A percentile compares a stretch with the other conserved stretches of the same genome.
Conservation (phyloP, 2,113 vertebrate species). For the Promerops cafer region DNA sequence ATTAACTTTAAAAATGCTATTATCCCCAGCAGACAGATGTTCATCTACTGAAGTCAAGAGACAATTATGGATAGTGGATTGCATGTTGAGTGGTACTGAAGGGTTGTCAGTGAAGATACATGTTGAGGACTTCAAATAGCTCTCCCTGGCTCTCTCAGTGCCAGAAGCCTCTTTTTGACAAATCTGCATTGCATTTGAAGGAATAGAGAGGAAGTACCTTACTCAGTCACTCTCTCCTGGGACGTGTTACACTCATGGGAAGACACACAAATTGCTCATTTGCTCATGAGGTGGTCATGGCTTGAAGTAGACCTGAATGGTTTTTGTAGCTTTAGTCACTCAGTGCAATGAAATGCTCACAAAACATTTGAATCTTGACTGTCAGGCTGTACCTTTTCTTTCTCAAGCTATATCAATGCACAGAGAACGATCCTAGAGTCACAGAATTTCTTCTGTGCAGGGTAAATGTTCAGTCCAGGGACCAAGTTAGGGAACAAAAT, state of each 20-base stretch:
- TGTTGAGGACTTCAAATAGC: background rate
- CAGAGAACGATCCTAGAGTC: background rate
- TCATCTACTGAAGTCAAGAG: background rate
- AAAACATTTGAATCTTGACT: background rate
- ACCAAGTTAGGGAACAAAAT: background rate
- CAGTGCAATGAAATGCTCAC: background rate
- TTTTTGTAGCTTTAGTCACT: background rate
- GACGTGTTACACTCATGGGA: fast-evolving
- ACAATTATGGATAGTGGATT: background rate
- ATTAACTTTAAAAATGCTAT: background rate
- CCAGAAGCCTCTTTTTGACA: background rate
- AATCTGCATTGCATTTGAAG: background rate
- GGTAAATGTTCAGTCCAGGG: background rate
- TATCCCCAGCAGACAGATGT: background rate
- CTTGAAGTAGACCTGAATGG: background rate
- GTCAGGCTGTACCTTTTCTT: background rate
- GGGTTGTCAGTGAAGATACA: background rate
- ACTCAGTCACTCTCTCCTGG: background rate
- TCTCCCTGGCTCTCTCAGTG: background rate
- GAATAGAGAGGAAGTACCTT: background rate
- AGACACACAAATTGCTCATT: background rate
- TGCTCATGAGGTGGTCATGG: background rate
- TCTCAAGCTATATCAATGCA: background rate
- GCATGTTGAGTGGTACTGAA: background rate
- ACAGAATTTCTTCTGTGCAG: background rate